These are phyloP conservation scores for Melanocharis versteri DNA, from an alignment of 2,113 vertebrate genomes.

Conservation along the genomic window DNA sequence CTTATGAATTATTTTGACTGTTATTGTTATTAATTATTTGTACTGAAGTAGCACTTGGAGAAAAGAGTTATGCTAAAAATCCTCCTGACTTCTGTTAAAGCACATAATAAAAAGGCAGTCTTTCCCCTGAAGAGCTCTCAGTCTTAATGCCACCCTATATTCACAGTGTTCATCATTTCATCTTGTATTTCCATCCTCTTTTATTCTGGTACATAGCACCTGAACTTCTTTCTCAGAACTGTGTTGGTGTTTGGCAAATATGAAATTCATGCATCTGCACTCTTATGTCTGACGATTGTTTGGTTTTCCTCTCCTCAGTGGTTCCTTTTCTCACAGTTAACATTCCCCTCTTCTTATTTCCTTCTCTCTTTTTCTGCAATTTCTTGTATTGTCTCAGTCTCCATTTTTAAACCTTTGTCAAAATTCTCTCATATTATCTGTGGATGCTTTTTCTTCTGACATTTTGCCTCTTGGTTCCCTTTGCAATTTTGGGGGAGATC, in stretches of 20 bases:
- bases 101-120: neutral
- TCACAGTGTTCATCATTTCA: neutral
- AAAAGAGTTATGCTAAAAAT: neutral
- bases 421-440: neutral
- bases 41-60: slow-evolving; percentile 11
- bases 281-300: neutral
- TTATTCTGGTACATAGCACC: neutral
- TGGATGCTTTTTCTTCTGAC: neutral
- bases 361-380: neutral
- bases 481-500: neutral
- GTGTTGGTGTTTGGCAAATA: neutral
- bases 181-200: neutral
- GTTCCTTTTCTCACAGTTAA: neutral
- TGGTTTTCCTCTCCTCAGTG: neutral
- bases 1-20: slow-evolving; percentile 36
- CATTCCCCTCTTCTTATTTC: neutral
- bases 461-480: neutral
- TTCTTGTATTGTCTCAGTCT: neutral
- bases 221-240: neutral
- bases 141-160: neutral
- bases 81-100: neutral
- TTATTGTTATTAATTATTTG: slow-evolving; percentile 56
- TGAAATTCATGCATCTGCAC: neutral
- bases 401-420: neutral
- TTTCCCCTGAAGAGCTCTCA: neutral